phyloP scores from a whole-genome alignment of 2,797 vertebrate genomes.

The Botia almorhae region DNA sequence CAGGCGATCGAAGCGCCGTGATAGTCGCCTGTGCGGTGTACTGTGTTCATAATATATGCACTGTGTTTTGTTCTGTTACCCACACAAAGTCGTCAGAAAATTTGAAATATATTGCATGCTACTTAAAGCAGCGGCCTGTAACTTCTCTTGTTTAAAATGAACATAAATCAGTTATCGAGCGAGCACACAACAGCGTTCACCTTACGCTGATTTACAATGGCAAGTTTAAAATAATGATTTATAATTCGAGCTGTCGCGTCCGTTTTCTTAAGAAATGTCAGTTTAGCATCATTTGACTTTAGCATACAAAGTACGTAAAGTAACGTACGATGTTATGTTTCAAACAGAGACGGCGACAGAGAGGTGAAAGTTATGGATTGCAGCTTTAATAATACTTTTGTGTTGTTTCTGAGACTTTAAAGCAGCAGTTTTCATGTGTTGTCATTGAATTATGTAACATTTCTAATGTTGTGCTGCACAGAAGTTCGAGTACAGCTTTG shows the following conservation, averaged over 20 bases:
- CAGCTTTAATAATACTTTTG: not conserved
- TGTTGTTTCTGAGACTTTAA: not conserved
- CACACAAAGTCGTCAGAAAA: not conserved
- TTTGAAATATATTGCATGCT: not conserved
- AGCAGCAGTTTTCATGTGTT: not conserved
- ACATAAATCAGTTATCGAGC: too few relatives aligned
- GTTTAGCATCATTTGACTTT: too few relatives aligned
- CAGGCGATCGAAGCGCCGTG: too few relatives aligned
- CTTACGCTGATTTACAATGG: too few relatives aligned
- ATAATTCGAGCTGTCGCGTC: too few relatives aligned
- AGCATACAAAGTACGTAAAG: too few relatives aligned
- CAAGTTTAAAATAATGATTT: too few relatives aligned
- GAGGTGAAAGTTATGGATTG: too few relatives aligned
- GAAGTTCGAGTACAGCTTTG: not conserved
- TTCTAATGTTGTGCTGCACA: not conserved
- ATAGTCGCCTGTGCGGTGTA: not conserved
- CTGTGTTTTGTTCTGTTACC: not conserved
- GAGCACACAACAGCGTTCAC: too few relatives aligned
- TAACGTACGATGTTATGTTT: too few relatives aligned
- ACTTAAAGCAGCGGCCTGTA: not conserved
- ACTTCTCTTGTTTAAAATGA: not conserved
- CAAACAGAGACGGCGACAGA: too few relatives aligned
- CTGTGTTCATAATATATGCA: not conserved
- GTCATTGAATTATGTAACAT: not conserved
- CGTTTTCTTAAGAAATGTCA: too few relatives aligned